Conservation (phyloP, 1,140 invertebrate species). For the Cherax destructor region DNA sequence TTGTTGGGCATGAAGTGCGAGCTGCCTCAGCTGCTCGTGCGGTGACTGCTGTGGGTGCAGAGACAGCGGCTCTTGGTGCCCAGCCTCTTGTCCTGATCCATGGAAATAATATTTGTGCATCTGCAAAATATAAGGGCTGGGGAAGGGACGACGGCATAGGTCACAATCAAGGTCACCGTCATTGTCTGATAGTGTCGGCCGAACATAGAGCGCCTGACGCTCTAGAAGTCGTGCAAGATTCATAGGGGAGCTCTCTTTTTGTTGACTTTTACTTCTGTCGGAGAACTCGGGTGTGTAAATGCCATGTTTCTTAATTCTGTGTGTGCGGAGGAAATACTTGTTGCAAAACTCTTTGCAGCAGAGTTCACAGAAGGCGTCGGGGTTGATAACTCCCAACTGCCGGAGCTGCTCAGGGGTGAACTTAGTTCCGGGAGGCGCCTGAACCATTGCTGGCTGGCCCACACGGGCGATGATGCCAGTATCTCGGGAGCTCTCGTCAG, state of each 20-base stretch:
- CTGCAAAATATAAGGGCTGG: slow-evolving; percentile 78
- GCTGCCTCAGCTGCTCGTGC: slow-evolving; percentile 75
- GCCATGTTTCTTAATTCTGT: slow-evolving; percentile 85
- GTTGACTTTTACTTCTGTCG: slow-evolving; percentile 60
- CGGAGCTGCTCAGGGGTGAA: slow-evolving; percentile 84
- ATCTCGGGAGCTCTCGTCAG: slow-evolving; percentile 70
- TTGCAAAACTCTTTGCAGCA: slow-evolving; percentile 97
- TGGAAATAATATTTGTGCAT: slow-evolving; percentile 78
- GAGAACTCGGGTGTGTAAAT: slow-evolving; percentile 74
- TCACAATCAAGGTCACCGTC: slow-evolving; percentile 77
- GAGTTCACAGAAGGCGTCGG: slow-evolving; percentile 93
- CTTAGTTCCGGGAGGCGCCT: slow-evolving; percentile 68
- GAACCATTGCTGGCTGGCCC: slow-evolving; percentile 70
- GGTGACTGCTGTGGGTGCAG: slow-evolving; percentile 65
- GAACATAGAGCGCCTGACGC: slow-evolving; percentile 54
- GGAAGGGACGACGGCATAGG: slow-evolving; percentile 79
- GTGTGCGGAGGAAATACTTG: slow-evolving; percentile 94
- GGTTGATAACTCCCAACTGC: slow-evolving; percentile 87
- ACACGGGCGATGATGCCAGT: slow-evolving; percentile 70
- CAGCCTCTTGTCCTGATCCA: slow-evolving; percentile 72
- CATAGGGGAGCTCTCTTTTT: slow-evolving; percentile 58
- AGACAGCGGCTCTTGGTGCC: slow-evolving; percentile 60
- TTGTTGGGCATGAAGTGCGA: slow-evolving; percentile 76
- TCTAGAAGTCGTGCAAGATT: slow-evolving; percentile 67
- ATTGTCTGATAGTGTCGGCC: slow-evolving; percentile 46